These are phyloP conservation scores for Quadroppia sp. DNA, from an alignment of 2,888 invertebrate species.

Conservation along the genomic window DNA sequence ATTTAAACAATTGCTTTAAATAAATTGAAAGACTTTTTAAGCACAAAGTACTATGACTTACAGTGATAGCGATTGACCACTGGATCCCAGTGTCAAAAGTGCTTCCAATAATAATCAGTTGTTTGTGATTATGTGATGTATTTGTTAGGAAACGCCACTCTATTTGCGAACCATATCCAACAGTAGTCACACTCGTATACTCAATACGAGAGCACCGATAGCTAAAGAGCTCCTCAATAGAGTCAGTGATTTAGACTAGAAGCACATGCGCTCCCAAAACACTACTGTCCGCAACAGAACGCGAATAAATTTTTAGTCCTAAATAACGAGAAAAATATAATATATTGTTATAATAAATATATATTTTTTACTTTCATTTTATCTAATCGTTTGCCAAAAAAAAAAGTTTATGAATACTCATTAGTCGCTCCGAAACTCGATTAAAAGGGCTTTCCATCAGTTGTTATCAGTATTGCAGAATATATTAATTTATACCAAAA, in stretches of 20 bases:
- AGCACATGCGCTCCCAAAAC: slow-evolving; percentile 13
- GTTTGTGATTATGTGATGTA: slow-evolving; percentile 15
- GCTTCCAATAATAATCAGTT: not conserved
- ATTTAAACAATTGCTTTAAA: too few relatives aligned
- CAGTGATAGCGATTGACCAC: too few relatives aligned
- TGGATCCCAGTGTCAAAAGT: not conserved
- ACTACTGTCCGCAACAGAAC: not conserved
- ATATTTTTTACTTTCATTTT: not conserved
- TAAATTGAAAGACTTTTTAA: too few relatives aligned
- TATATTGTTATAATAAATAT: slow-evolving; percentile 9
- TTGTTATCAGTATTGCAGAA: slow-evolving; percentile 10
- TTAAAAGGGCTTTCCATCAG: not conserved
- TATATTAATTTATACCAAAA: too few relatives aligned
- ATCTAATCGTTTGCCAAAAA: not conserved
- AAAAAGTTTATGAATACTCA: slow-evolving; percentile 27
- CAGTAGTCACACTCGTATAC: not conserved
- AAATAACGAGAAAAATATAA: not conserved
- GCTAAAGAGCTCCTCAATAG: not conserved
- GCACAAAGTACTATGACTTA: not conserved
- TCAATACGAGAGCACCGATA: not conserved
- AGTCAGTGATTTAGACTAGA: not conserved
- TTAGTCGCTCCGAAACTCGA: not conserved
- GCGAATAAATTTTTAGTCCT: not conserved
- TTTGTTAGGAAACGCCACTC: slow-evolving; percentile 20
- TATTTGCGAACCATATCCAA: slow-evolving; percentile 17